Evolutionary conservation across 1,140 invertebrate genomes (phyloP).

Genomic region (Magallana gigas): DNA sequence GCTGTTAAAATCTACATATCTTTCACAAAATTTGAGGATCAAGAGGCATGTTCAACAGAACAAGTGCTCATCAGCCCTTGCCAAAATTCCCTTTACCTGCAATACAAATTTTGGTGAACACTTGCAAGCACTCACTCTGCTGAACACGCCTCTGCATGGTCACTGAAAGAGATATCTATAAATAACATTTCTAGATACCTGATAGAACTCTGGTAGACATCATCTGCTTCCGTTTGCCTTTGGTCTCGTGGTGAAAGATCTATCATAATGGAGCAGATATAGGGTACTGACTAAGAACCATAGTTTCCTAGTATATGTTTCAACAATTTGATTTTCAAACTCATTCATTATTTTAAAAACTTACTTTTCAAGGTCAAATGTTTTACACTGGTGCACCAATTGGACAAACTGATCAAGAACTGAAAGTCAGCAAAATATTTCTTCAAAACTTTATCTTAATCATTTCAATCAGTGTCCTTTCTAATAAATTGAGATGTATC

Average conservation of each 20-base stretch:
- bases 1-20: too few relatives aligned
- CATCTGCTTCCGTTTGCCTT: conserved; percentile 54
- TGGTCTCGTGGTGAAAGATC: conserved; percentile 53
- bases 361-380: conserved; percentile 25
- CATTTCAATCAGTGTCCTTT: too few relatives aligned
- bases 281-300: neutral
- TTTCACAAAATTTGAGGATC: too few relatives aligned
- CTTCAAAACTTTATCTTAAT: too few relatives aligned
- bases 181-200: conserved; percentile 49
- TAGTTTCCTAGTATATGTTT: too few relatives aligned
- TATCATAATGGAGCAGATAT: conserved; percentile 29
- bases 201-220: conserved; percentile 59
- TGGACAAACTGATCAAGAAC: conserved; percentile 66
- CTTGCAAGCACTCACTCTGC: too few relatives aligned
- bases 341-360: neutral
- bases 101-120: too few relatives aligned
- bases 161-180: neutral
- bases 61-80: too few relatives aligned
- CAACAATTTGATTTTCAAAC: too few relatives aligned
- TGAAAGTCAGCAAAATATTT: conserved; percentile 46
- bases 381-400: conserved; percentile 50
- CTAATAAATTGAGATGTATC: too few relatives aligned
- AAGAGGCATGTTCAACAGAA: too few relatives aligned
- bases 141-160: neutral
- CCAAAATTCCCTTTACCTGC: too few relatives aligned